Base-by-base conservation (phyloP, 1,140 invertebrate genomes). In the Metopolophium dirhodum region DNA sequence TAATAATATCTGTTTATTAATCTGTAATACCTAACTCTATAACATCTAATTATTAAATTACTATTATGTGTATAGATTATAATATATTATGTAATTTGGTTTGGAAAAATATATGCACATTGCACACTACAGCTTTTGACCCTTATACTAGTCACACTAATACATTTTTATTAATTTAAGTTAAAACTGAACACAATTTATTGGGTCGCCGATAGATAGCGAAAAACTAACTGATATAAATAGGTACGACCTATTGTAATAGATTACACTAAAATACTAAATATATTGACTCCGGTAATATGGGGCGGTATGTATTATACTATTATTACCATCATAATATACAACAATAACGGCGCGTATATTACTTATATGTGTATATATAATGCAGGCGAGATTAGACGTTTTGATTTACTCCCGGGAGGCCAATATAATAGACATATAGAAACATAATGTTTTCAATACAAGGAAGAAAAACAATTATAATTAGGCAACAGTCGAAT, bases 401-500 rank as follows among this genome's bases (percentile, higher is more conserved):
- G n/a, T n/a, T 77, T 77, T 18, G 4, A 77, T 77, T 77, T n/a
- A 77, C 61, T 77, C 61, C 4, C n/a, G 61, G 61, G 61, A 77
- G 61, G 61, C 61, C 61, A 77, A 77, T 77, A n/a, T 77, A 77
- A 68, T 77, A 77, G 61, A 68, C 61, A 14, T n/a, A 68, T 68
- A n/a, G 61, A 68, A 68, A 14, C 30, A 35, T n/a, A 77, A 77
- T 77, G 4, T 77, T 77, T 77, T 77, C 14, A n/a, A n/a, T 18
- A 20, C 61, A n/a, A 77, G 30, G 6, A 77, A 77, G n/a, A 30
- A 77, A 68, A 77, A 77, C 61, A 77, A 77, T 77, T 77, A 77
- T 77, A n/a, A 77, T 77, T 77, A n/a, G 61, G 61, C 61, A 77
- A 77, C n/a, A 77, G 61, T 18, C 14, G n/a, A 77, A 77, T n/a